Base-by-base conservation (phyloP, 2,113 vertebrate genomes). In the Emberiza fucata region DNA sequence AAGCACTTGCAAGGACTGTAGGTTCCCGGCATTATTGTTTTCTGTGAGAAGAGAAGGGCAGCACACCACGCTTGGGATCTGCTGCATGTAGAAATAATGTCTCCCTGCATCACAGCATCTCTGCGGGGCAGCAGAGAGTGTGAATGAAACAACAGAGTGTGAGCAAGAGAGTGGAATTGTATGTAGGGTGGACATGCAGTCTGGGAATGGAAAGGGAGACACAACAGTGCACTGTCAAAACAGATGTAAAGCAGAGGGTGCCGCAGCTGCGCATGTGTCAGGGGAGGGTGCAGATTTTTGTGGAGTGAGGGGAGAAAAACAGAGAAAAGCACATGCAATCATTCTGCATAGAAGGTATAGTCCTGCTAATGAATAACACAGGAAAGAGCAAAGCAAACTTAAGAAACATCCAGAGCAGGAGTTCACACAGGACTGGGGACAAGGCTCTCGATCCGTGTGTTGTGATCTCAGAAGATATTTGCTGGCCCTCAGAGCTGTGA, bases 31-130 rank as follows among this genome's bases (percentile, higher is more conserved):
- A 18, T 76, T 61, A 42, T 7, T 86, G 29, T 86, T 63, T 93
- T 63, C 72, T 90, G 39, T 19, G 50, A 53, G 35, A 77, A 37
- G 25, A 54, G 31, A 35, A 63, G 51, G 82, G n/a, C n/a, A 82
- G n/a, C 2, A 2, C 18, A 42, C 2, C 17, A 21, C 0, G 0
- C 37, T n/a, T 3, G 14, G 16, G 23, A 59, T 81, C 66, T 77
- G 37, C 54, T 80, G 21, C 44, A 48, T 28, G 25, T 9, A 19
- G 84, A 54, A 94, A 59, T 69, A 16, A 82, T 15, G 8, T 57
- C 25, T 84, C 11, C 12, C 15, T 81, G 48, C 4, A 1, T 37
- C 35, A 35, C n/a, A 50, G 27, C 39, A 45, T 77, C 71, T 88
- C 68, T 13, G 17, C 70, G 60, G 42, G 54, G 50, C 0, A 0